phyloP scores from a whole-genome alignment of 2,797 vertebrate genomes.

The Manis pentadactyla region DNA sequence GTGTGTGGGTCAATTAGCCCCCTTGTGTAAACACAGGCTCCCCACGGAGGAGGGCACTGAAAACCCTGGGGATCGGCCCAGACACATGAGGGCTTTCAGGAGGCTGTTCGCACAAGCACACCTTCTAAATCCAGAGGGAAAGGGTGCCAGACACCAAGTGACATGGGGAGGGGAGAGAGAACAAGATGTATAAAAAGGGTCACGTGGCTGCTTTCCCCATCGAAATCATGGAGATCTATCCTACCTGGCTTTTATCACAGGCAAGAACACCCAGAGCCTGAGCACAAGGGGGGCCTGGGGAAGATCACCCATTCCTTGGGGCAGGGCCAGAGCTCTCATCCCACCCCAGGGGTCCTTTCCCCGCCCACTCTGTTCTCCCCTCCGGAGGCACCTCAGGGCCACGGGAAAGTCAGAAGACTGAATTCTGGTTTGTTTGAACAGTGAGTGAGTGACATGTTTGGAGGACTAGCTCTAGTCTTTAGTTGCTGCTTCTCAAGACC shows the following conservation, averaged over 20 bases:
- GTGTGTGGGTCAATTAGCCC: neutral
- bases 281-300: too few relatives aligned
- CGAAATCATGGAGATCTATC: neutral
- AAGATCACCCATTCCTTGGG: neutral
- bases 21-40: slow-evolving; percentile 48
- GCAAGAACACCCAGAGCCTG: neutral
- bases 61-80: neutral
- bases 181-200: neutral
- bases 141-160: neutral
- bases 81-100: neutral
- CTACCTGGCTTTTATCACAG: neutral
- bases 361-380: neutral
- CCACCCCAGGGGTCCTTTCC: accelerated
- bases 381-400: neutral
- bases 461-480: neutral
- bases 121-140: neutral
- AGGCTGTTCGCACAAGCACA: neutral
- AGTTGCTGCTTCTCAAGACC: neutral
- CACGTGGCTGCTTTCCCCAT: neutral
- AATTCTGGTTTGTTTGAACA: neutral
- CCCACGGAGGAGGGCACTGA: neutral
- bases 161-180: neutral
- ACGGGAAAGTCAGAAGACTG: neutral
- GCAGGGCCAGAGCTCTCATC: neutral
- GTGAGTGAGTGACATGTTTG: accelerated